Evolutionary conservation across 2,888 invertebrate genomes (phyloP).

Genomic region (Diadromus collaris): DNA sequence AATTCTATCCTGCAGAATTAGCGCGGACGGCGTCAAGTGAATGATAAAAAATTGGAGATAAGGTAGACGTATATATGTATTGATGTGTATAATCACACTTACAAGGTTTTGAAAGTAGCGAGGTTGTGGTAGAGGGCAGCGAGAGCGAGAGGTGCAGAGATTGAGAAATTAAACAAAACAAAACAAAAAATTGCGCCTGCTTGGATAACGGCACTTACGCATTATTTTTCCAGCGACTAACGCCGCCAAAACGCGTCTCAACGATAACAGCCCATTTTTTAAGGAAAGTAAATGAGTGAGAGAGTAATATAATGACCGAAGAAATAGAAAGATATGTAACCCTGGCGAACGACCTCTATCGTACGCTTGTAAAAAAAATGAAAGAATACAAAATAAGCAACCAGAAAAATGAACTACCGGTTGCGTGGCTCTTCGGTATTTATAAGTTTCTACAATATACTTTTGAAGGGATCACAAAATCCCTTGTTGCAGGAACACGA

Average conservation of each 20-base stretch:
- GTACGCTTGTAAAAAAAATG: not conserved
- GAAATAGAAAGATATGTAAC: slow-evolving; percentile 10
- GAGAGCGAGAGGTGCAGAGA: slow-evolving; percentile 20
- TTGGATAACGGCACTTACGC: slow-evolving; percentile 9
- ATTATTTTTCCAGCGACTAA: slow-evolving; percentile 34
- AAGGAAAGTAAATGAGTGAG: slow-evolving; percentile 3
- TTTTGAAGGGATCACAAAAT: slow-evolving; percentile 78
- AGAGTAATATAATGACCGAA: slow-evolving; percentile 2
- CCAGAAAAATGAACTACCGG: slow-evolving; percentile 14
- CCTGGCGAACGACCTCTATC: not conserved
- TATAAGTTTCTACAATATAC: slow-evolving; percentile 73
- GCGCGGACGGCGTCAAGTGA: not conserved
- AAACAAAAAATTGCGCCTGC: slow-evolving; percentile 1
- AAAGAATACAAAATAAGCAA: slow-evolving; percentile 21
- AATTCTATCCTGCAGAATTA: slow-evolving; percentile 13
- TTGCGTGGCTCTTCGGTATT: slow-evolving; percentile 27
- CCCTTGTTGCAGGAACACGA: slow-evolving; percentile 85
- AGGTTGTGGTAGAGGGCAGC: slow-evolving; percentile 33
- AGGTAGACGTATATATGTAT: slow-evolving; percentile 25
- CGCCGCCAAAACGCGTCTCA: not conserved
- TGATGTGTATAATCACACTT: slow-evolving; percentile 37
- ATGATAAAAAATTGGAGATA: not conserved
- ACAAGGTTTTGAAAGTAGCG: slow-evolving; percentile 71
- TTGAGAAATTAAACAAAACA: slow-evolving; percentile 18
- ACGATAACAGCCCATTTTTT: not conserved